phyloP scores from a whole-genome alignment of 2,113 vertebrate genomes.

The Thunnus thynnus region DNA sequence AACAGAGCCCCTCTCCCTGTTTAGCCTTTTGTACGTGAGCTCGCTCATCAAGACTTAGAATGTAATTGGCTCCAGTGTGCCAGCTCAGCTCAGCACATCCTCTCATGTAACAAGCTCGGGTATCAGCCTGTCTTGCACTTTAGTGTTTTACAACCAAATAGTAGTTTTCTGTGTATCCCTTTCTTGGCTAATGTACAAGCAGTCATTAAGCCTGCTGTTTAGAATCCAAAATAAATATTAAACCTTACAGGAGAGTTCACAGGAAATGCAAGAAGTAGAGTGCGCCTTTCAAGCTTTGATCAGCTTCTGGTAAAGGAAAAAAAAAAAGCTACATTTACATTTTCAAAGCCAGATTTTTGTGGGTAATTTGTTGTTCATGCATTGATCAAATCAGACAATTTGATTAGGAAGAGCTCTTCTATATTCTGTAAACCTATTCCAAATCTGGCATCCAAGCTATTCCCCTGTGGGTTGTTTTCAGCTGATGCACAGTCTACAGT shows the following conservation, averaged over 20 bases:
- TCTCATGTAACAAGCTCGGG: slow-evolving; percentile 77
- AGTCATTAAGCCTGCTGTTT: slow-evolving; percentile 74
- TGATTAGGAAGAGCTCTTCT: slow-evolving; percentile 64
- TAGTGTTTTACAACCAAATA: slow-evolving; percentile 85
- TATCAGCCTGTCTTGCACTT: slow-evolving; percentile 84
- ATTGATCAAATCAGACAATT: slow-evolving; percentile 65
- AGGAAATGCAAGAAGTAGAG: slow-evolving; percentile 47
- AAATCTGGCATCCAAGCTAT: slow-evolving; percentile 48
- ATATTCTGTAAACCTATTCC: slow-evolving; percentile 65
- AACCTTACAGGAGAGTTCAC: slow-evolving; percentile 31
- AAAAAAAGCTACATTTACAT: slow-evolving; percentile 47
- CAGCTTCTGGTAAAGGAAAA: slow-evolving; percentile 40
- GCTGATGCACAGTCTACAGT: slow-evolving; percentile 48
- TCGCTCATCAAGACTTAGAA: slow-evolving; percentile 76
- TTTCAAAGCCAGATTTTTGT: slow-evolving; percentile 52
- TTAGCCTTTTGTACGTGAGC: slow-evolving; percentile 68
- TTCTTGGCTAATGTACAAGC: slow-evolving; percentile 78
- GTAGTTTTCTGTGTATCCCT: slow-evolving; percentile 72
- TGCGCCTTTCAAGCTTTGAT: slow-evolving; percentile 52
- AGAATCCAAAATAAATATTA: slow-evolving; percentile 72
- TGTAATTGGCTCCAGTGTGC: slow-evolving; percentile 81
- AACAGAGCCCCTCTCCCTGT: slow-evolving; percentile 51
- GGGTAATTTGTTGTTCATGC: slow-evolving; percentile 62
- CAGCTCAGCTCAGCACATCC: slow-evolving; percentile 79
- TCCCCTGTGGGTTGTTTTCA: slow-evolving; percentile 59